Base-by-base conservation (phyloP, 2,888 invertebrate species). In the Chalcis sispes region DNA sequence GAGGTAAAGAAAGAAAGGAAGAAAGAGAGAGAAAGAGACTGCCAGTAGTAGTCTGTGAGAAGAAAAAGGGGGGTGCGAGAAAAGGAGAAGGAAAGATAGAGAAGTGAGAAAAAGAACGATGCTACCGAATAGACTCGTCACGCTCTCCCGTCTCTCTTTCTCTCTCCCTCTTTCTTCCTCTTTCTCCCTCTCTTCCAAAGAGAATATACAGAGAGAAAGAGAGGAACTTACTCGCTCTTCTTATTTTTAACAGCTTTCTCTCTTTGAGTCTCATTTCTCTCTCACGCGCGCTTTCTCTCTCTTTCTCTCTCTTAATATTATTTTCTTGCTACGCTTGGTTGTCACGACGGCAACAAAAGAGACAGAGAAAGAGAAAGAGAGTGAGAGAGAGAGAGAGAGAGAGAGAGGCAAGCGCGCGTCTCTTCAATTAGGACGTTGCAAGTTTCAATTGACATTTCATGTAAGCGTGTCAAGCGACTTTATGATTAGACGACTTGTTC, bases 111-210 rank as follows among this genome's bases (percentile, higher is more conserved):
- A 42, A 8, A 32, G 32, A 32, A 48, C 58, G 58, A 58, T 58
- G 59, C 69, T 52, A 27, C 29, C 73, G 75, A 70, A 70, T 70
- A 59, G 58, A 70, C 59, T 56, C 69, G 48, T 69, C 69, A 69
- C 32, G 58, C 48, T 32, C 29, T 20, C 15, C 42, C 13, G 1
- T 4, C 52, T 1, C n/a, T 15, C 5, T 52, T 13, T 42, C 27
- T 59, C 36, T 59, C 27, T n/a, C n/a, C n/a, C n/a, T n/a, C n/a
- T n/a, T n/a, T n/a, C n/a, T n/a, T n/a, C n/a, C n/a, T n/a, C n/a
- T n/a, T n/a, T 69, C 69, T 59, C 32, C 48, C 48, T 32, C 29
- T 20, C 15, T 27, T 13, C 25, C 54, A 23, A 56, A n/a, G 29
- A 56, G n/a, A n/a, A n/a, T n/a, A n/a, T n/a, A n/a, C n/a, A n/a